Evolutionary conservation across 2,797 vertebrate genomes (phyloP), one percentile per base, ranked within the genome.

Genomic region (Cyclura pinguis): DNA sequence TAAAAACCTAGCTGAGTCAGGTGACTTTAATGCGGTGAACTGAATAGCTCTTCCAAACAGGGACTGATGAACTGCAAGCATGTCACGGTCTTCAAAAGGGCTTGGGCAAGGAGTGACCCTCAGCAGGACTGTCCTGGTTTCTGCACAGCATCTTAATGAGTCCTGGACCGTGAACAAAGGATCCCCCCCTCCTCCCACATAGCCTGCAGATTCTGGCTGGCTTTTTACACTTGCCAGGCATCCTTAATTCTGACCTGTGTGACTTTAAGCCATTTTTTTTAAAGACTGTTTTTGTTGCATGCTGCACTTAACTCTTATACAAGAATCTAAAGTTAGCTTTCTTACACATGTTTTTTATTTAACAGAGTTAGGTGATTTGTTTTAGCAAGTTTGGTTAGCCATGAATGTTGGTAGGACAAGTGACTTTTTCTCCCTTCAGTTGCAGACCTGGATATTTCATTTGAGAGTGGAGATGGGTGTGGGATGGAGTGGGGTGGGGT

Each of bases 131-230:
- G 74, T 50, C 74, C 74, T 78, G 76, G 76, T 78, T 87, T 87
- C 74, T 78, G 57, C 57, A 78, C 86, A 87, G 74, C 57, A 64
- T 87, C n/a, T 35, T 85, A 85, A 73, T 80, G 74, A 78, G 32
- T 50, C 38, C 74, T 87, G 74, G 42, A 78, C n/a, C 16, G 8
- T 20, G 27, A 50, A 47, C n/a, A 87, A 87, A 87, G 22, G 22
- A 27, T 32, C 7, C 32, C 67, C 29, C 29, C 32, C 67, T 29
- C 67, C 67, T 6, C 20, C 20, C 59, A 20, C 20, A 62, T 18
- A 80, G 64, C 50, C 32, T 73, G 20, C 50, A 32, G 52, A 42
- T 62, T 86, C 35, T 77, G 7, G 50, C 22, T 80, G 62, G 50
- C 84, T 74, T 57, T 73, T 74, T 78, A 47, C 74, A 78, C 10